A percentile compares a stretch with the other conserved stretches of the same genome.
Conservation (phyloP, 2,113 vertebrate genomes). For the Hyaena hyaena region DNA sequence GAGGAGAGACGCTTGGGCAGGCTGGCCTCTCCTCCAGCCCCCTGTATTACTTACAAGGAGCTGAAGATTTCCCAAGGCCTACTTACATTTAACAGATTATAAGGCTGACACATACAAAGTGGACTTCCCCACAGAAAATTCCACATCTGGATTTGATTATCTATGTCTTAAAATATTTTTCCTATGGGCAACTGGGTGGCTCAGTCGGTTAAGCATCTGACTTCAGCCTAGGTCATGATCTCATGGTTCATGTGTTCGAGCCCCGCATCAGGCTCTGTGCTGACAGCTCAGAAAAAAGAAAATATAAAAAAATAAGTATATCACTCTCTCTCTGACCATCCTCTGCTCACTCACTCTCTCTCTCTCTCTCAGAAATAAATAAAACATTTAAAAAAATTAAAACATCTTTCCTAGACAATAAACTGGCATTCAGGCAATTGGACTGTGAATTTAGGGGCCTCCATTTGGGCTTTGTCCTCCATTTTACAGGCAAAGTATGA, state of each 20-base stretch:
- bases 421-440: not conserved
- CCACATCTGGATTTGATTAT: conserved; percentile 13
- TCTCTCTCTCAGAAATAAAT: too few species aligned
- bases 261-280: too few species aligned
- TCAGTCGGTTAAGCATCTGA: too few species aligned
- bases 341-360: too few species aligned
- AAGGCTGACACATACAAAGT: not conserved
- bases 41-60: not conserved
- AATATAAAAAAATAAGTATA: too few species aligned
- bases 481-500: not conserved
- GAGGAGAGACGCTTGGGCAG: not conserved
- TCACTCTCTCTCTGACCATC: too few species aligned
- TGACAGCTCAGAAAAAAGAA: too few species aligned
- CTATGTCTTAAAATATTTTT: not conserved
- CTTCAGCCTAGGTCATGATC: too few species aligned
- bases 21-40: not conserved
- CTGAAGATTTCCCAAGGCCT: not conserved
- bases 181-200: not conserved
- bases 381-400: too few species aligned
- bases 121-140: not conserved
- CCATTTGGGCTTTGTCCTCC: not conserved
- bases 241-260: too few species aligned
- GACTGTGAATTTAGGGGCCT: not conserved
- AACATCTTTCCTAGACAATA: not conserved
- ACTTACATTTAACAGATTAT: not conserved